These are phyloP conservation scores for Nemurella pictetii DNA, from an alignment of 2,888 invertebrate species.

Conservation along the genomic window DNA sequence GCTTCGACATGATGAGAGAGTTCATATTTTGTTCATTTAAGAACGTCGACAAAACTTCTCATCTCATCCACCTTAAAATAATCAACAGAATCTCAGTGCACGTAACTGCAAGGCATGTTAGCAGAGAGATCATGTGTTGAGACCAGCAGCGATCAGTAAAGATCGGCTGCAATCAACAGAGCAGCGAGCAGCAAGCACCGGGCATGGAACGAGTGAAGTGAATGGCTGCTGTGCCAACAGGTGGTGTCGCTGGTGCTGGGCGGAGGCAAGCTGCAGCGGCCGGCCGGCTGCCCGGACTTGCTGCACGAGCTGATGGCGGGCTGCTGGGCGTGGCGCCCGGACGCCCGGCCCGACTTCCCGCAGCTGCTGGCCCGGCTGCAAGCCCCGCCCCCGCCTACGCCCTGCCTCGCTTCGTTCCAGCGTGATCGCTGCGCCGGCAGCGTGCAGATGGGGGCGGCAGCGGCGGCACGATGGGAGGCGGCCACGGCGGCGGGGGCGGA, in stretches of 20 bases:
- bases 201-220: constrained; percentile 46
- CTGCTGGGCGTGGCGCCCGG: constrained; percentile 69
- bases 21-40: too few relatives aligned
- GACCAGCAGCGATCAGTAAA: too few relatives aligned
- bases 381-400: constrained; percentile 59
- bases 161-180: too few relatives aligned
- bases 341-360: constrained; percentile 66
- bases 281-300: constrained; percentile 66
- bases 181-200: too few relatives aligned
- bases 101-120: too few relatives aligned
- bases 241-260: constrained; percentile 60
- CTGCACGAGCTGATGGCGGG: constrained; percentile 66
- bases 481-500: not conserved
- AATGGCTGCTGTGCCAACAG: constrained; percentile 66
- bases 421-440: constrained; percentile 46
- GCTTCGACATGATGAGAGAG: too few relatives aligned
- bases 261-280: constrained; percentile 62
- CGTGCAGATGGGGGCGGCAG: not conserved
- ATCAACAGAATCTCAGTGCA: too few relatives aligned
- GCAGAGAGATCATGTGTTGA: too few relatives aligned
- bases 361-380: too few relatives aligned
- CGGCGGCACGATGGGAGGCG: not conserved
- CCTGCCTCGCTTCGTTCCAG: constrained; percentile 63
- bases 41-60: too few relatives aligned
- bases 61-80: too few relatives aligned